Percentiles rank a stretch among this genome's conserved stretches.
phyloP scores from a whole-genome alignment of 2,888 invertebrate genomes.

The Ophioninae sp. region DNA sequence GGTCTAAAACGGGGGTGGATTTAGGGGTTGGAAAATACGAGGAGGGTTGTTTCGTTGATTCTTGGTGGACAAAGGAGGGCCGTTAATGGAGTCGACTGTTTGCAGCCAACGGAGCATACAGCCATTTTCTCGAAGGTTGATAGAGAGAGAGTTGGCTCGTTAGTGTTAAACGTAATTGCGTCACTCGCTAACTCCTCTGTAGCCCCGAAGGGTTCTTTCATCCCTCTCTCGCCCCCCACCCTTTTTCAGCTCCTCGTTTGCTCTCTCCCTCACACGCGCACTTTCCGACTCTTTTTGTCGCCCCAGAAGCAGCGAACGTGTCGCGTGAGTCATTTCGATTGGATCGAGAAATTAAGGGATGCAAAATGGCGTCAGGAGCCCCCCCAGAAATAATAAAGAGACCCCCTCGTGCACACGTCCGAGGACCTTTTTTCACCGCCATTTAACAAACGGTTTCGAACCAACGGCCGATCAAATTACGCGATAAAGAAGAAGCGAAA shows the following conservation, averaged over 20 bases:
- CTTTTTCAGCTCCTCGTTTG: not conserved
- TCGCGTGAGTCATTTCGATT: slow-evolving; percentile 79
- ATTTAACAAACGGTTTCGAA: slow-evolving; percentile 35
- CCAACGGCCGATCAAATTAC: slow-evolving; percentile 31
- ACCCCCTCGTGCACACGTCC: slow-evolving; percentile 20
- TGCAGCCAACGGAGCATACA: slow-evolving; percentile 79
- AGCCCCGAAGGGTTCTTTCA: slow-evolving; percentile 47
- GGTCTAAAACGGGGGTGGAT: not conserved
- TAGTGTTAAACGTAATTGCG: slow-evolving; percentile 80
- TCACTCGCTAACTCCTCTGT: slow-evolving; percentile 72
- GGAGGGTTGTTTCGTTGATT: not conserved
- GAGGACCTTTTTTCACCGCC: slow-evolving; percentile 37
- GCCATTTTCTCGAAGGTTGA: slow-evolving; percentile 78
- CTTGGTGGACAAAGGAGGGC: slow-evolving; percentile 55
- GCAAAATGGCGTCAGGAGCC: slow-evolving; percentile 72
- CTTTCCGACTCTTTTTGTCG: slow-evolving; percentile 3
- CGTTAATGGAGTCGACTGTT: slow-evolving; percentile 77
- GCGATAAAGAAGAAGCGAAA: slow-evolving; percentile 42
- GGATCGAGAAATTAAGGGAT: slow-evolving; percentile 76
- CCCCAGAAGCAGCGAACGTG: slow-evolving; percentile 69
- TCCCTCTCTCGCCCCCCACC: slow-evolving; percentile 23
- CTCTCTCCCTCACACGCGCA: no score
- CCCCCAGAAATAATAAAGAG: slow-evolving; percentile 18
- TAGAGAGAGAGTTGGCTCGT: slow-evolving; percentile 79
- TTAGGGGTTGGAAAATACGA: not conserved